Evolutionary conservation across 2,888 invertebrate genomes (phyloP).

Genomic region (Lycocerus yunnanus): DNA sequence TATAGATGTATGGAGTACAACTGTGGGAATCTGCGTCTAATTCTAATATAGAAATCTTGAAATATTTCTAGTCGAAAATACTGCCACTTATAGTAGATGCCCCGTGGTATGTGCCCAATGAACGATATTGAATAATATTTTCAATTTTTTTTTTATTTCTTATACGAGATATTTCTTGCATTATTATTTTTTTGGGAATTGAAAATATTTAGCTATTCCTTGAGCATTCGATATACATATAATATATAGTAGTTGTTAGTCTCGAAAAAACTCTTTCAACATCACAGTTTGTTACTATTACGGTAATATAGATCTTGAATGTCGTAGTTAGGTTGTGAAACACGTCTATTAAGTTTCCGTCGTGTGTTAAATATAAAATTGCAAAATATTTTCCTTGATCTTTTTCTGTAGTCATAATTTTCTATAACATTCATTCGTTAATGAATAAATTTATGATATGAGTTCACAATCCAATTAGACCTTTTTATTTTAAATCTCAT

Average conservation of each 20-base stretch:
- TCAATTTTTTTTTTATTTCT: too few relatives aligned
- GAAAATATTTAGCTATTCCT: neutral
- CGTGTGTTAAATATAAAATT: neutral
- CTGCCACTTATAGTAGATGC: too few relatives aligned
- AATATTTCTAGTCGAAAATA: too few relatives aligned
- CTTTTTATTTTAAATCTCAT: too few relatives aligned
- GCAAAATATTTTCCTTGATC: neutral
- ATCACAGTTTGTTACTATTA: neutral
- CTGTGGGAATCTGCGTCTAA: too few relatives aligned
- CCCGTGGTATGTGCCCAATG: too few relatives aligned
- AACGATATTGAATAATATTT: too few relatives aligned
- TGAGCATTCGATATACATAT: neutral
- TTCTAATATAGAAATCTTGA: too few relatives aligned
- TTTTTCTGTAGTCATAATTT: neutral
- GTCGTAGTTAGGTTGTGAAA: neutral
- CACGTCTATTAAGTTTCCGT: neutral
- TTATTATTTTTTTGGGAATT: neutral
- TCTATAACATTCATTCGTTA: neutral
- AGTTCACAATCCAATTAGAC: too few relatives aligned
- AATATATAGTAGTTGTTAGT: neutral
- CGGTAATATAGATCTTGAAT: neutral
- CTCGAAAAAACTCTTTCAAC: neutral
- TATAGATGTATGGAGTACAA: too few relatives aligned
- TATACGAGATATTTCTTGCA: too few relatives aligned
- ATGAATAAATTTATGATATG: too few relatives aligned